Evolutionary conservation across 2,113 vertebrate genomes (phyloP).

Genomic region (Carassius gibelio): DNA sequence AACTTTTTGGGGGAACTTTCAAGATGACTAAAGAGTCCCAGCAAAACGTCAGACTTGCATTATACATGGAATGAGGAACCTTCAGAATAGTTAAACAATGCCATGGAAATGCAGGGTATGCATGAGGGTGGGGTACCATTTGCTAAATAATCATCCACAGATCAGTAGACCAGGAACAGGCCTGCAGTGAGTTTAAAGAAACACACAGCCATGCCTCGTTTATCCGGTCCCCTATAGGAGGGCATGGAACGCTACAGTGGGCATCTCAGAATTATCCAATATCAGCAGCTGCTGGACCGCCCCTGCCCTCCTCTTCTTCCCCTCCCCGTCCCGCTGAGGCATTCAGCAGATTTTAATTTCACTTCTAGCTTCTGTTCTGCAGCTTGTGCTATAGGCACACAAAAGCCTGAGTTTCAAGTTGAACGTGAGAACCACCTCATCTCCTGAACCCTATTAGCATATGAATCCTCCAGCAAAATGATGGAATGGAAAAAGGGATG

Average conservation of each 20-base stretch:
- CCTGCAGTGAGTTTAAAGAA: slow-evolving; percentile 45
- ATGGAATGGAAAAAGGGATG: slow-evolving; percentile 52
- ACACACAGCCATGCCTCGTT: slow-evolving; percentile 34
- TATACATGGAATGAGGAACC: background rate
- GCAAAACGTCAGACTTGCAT: no score
- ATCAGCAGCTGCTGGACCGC: slow-evolving; percentile 59
- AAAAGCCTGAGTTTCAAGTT: slow-evolving; percentile 86
- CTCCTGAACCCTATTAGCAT: slow-evolving; percentile 93
- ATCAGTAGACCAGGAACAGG: slow-evolving; percentile 40
- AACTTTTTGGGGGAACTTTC: no score
- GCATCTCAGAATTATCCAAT: slow-evolving; percentile 58
- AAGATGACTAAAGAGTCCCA: no score
- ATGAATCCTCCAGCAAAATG: slow-evolving; percentile 84
- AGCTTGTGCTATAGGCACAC: slow-evolving; percentile 80
- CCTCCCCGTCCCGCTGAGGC: slow-evolving; percentile 73
- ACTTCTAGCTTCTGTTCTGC: slow-evolving; percentile 79
- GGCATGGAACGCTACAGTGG: slow-evolving; percentile 54
- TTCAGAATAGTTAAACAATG: slow-evolving; percentile 35
- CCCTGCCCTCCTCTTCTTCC: slow-evolving; percentile 60
- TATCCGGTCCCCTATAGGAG: slow-evolving; percentile 49
- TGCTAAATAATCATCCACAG: slow-evolving; percentile 31
- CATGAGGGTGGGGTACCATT: background rate
- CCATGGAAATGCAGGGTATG: slow-evolving; percentile 33
- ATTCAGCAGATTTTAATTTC: slow-evolving; percentile 83
- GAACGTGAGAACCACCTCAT: slow-evolving; percentile 94